A percentile compares a stretch with the other conserved stretches of the same genome.
These are phyloP conservation scores for Montipora capitata DNA, from an alignment of 92 coral and sea anemone genomes.

Conservation along the genomic window DNA sequence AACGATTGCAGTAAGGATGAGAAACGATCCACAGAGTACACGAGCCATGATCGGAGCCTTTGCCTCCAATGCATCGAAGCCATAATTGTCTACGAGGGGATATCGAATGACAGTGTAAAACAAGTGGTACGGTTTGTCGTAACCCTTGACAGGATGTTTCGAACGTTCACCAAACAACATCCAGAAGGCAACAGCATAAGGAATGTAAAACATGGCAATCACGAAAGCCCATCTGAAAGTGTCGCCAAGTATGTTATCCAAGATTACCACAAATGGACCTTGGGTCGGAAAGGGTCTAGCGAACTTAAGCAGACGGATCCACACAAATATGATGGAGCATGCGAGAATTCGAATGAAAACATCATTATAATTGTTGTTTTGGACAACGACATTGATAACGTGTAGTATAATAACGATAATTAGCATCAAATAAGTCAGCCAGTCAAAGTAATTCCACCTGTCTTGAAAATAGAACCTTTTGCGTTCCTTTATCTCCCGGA, in stretches of 20 bases:
- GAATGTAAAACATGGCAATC: conserved; percentile 72
- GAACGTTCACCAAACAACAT: conserved; percentile 75
- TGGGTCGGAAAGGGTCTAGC: conserved; percentile 80
- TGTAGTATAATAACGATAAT: conserved; percentile 48
- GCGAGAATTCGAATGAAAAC: conserved; percentile 47
- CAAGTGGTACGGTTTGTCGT: conserved; percentile 49
- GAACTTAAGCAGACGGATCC: conserved; percentile 80
- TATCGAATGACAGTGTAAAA: conserved; percentile 62
- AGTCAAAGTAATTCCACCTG: conserved; percentile 79
- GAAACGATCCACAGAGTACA: conserved; percentile 65
- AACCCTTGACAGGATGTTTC: conserved; percentile 62
- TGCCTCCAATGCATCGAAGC: conserved; percentile 58
- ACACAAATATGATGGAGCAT: conserved; percentile 64
- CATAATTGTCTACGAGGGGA: conserved; percentile 78
- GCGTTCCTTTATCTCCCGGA: conserved; percentile 41
- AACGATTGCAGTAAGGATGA: conserved; percentile 65
- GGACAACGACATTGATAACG: conserved; percentile 29
- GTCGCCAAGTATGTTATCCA: conserved; percentile 70
- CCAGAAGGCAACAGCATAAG: conserved; percentile 81
- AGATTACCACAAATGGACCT: conserved; percentile 84
- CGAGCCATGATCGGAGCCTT: conserved; percentile 78
- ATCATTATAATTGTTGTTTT: conserved; percentile 23
- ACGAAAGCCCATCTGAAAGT: conserved; percentile 76
- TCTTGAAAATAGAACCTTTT: conserved; percentile 72
- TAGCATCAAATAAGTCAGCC: conserved; percentile 71